Evolutionary conservation across 2,113 vertebrate genomes (phyloP), one percentile per base, ranked within the genome.

Genomic region (Oryctolagus cuniculus): DNA sequence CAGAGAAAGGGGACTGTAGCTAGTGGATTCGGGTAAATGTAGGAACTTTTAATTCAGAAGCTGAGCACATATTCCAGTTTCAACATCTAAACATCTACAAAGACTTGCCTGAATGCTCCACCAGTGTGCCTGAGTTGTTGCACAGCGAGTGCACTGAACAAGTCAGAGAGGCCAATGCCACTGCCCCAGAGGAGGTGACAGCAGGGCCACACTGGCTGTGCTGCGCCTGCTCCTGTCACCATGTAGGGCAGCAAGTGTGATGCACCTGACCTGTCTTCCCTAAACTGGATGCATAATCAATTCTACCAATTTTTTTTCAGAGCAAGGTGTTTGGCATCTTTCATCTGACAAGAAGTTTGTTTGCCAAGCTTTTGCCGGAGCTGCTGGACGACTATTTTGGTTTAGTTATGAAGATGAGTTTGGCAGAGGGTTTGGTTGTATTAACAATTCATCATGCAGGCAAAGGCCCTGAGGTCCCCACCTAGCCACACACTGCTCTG

Each of bases 281-380:
- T 77, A 63, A 64, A 91, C 4, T 8, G 38, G 67, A 81, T 29
- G 51, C 31, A 69, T 44, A 85, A 21, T 90, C 21, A 10, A 44
- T 75, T 36, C 10, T 38, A 49, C 53, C 15, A n/a, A 5, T 6
- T 17, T 31, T 83, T 72, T 17, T 12, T 34, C 10, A 15, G 72
- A 85, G 22, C 29, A 86, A 86, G 44, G 27, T 75, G 58, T 69
- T 87, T 85, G 79, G 51, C 25, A 73, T 80, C 89, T 91, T 82
- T 90, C 21, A 74, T 9, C 51, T 70, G 36, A 53, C 55, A 61
- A 25, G 49, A 70, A 63, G 51, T 38, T n/a, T 67, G 13, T 53
- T 66, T 67, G 22, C 11, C 11, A 63, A 73, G n/a, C 6, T 90
- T 87, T 81, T 36, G 16, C 19, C 74, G 31, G 31, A 86, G 53